Conservation (phyloP, 1,140 invertebrate genomes). For the Adoxophyes honmai region DNA sequence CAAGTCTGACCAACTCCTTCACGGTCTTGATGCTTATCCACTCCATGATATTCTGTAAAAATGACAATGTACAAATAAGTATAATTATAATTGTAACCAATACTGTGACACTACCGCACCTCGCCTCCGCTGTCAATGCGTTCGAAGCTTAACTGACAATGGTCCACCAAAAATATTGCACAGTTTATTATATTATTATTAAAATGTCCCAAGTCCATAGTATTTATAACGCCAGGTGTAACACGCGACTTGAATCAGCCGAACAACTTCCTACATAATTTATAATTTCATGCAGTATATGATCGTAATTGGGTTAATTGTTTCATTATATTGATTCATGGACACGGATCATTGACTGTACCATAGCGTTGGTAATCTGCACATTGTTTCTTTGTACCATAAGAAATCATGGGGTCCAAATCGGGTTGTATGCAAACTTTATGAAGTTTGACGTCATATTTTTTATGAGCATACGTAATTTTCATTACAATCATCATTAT, state of each 20-base stretch:
- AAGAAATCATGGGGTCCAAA: too few species aligned
- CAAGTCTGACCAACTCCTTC: too few species aligned
- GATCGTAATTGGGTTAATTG: not conserved
- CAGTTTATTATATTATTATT: not conserved
- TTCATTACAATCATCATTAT: too few species aligned
- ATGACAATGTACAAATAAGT: not conserved
- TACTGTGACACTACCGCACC: too few species aligned
- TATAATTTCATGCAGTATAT: conserved; percentile 3
- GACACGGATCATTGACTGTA: too few species aligned
- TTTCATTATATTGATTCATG: not conserved
- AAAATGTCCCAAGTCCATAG: not conserved
- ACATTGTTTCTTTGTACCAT: too few species aligned
- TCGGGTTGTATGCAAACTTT: too few species aligned
- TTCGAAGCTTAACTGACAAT: not conserved
- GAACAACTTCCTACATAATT: conserved; percentile 8
- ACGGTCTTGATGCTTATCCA: too few species aligned
- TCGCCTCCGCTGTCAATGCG: not conserved
- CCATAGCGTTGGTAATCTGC: too few species aligned
- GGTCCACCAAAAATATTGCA: not conserved
- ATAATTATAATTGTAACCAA: too few species aligned
- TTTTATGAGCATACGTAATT: too few species aligned
- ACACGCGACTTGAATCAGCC: not conserved
- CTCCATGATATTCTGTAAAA: not conserved
- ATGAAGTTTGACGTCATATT: too few species aligned
- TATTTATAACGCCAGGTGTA: not conserved